Percentiles rank a stretch among this genome's conserved stretches.
phyloP scores from a whole-genome alignment of 2,888 invertebrate species.

The Acleris literana region DNA sequence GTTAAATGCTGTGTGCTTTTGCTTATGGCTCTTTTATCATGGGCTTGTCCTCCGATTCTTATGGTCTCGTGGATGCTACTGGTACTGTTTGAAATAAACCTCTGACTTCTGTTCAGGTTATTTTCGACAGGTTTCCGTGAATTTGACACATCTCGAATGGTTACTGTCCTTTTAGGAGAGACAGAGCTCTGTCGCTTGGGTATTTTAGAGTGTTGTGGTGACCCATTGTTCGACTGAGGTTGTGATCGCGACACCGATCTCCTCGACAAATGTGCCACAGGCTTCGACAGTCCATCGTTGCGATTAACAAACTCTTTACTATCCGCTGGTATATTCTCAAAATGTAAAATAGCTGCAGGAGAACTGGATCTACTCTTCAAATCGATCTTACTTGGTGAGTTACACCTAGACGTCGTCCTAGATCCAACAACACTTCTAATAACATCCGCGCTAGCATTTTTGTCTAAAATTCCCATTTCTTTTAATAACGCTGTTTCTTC shows the following conservation, averaged over 20 bases:
- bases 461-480: constrained; percentile 77
- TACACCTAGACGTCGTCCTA: constrained; percentile 66
- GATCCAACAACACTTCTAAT: constrained; percentile 57
- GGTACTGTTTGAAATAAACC: constrained; percentile 76
- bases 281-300: constrained; percentile 57
- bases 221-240: constrained; percentile 76
- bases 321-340: constrained; percentile 56
- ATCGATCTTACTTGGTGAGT: constrained; percentile 68
- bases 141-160: constrained; percentile 49
- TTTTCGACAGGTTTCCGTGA: constrained; percentile 57
- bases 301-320: constrained; percentile 60
- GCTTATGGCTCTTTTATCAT: constrained; percentile 68
- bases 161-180: constrained; percentile 63
- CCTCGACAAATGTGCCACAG: constrained; percentile 67
- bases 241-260: constrained; percentile 70
- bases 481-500: constrained; percentile 76
- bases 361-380: constrained; percentile 75
- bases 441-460: constrained; percentile 54
- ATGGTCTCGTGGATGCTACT: constrained; percentile 78
- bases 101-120: constrained; percentile 63
- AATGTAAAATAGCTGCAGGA: constrained; percentile 67
- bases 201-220: constrained; percentile 78
- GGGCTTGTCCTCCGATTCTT: constrained; percentile 67
- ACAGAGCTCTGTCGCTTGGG: constrained; percentile 76
- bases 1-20: constrained; percentile 73